Evolutionary conservation across 2,888 invertebrate species (phyloP).

Genomic region (Sepioteuthis lessoniana): DNA sequence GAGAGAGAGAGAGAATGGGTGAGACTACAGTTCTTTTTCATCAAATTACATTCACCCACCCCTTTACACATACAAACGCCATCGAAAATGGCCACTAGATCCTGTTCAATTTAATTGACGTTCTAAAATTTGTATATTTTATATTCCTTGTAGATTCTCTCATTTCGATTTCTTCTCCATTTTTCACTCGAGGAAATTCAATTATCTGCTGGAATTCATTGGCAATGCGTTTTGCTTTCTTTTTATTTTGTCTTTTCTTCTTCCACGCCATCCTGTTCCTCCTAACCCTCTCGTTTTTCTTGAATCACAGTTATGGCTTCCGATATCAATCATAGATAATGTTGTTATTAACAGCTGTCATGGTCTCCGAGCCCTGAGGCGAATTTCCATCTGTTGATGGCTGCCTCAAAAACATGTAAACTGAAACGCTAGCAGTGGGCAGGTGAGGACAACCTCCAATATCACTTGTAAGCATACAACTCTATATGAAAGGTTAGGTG

Average conservation of each 20-base stretch:
- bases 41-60: no score
- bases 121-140: neutral
- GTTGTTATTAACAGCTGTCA: conserved; percentile 33
- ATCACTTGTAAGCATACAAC: neutral
- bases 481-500: no score
- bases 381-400: neutral
- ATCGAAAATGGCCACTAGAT: neutral
- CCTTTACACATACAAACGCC: neutral
- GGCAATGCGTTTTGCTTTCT: neutral
- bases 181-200: neutral
- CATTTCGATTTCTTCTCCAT: neutral
- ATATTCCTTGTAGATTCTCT: neutral
- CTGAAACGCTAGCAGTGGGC: neutral
- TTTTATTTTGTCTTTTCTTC: no score
- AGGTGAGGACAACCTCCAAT: neutral
- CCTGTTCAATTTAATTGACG: neutral
- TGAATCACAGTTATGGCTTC: neutral
- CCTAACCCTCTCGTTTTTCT: neutral
- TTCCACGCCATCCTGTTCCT: no score
- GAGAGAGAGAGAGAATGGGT: no score
- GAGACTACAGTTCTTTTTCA: no score
- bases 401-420: conserved; percentile 12
- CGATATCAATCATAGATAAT: conserved; percentile 23
- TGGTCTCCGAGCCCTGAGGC: neutral
- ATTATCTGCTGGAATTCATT: neutral